Evolutionary conservation across 1,140 invertebrate genomes (phyloP), one percentile per base, ranked within the genome.

Genomic region (Maconellicoccus hirsutus): DNA sequence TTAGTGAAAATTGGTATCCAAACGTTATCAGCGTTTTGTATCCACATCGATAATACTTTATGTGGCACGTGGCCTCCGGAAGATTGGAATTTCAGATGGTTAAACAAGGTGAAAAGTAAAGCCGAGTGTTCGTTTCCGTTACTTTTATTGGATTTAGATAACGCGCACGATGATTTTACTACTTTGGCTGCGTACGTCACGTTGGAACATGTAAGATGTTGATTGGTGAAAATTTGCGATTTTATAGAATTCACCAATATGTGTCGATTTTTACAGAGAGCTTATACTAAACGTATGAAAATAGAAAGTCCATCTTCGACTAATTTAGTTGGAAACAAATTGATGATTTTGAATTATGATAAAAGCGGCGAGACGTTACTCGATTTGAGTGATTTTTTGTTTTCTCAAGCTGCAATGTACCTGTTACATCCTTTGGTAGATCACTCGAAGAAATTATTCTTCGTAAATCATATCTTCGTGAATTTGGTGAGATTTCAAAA

Each of bases 21-120:
- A 26, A 66, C 61, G 19, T 26, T 66, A 14, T 66, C 61, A 10
- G 4, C 61, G 25, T 66, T 66, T 66, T 66, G 61, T 23, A 66
- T 66, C 25, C 7, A 26, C 8, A 19, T 12, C 61, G 61, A 66
- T 23, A 66, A 2, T 8, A 66, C 16, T 8, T 66, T 66, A 26
- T 66, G 16, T 16, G 61, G 61, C 22, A 16, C 25, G 3, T 66
- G 61, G 61, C 61, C 61, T 12, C 21, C 22, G 10, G 61, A 66
- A 26, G 61, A 66, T 26, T 66, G 61, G 61, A 66, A 66, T 66
- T 66, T 66, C 61, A 22, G 61, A 66, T 66, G 61, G 61, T 22
- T 66, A 16, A 25, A 25, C 25, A 66, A 23, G 25, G 16, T 66
- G 1, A 66, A 66, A 66, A 66, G 61, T 16, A 66, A 66, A 66